Conservation (phyloP, 2,888 invertebrate genomes). For the Andrena bucephala region DNA sequence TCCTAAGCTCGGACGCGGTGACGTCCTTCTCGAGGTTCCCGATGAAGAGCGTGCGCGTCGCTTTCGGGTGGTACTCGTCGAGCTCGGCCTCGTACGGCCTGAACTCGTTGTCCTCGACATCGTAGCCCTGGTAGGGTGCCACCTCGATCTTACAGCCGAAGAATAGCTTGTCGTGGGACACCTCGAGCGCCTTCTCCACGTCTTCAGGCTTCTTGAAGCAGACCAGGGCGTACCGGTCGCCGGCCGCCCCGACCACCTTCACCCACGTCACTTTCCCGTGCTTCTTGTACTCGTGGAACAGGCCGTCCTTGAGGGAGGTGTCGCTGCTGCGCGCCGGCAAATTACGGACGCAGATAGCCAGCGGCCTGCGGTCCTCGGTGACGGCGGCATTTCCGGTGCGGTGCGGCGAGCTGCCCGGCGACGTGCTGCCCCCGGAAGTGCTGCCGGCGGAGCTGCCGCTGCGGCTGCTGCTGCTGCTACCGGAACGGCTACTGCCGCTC, state of each 20-base stretch:
- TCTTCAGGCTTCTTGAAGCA: constrained; percentile 99
- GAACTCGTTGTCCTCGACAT: constrained; percentile 93
- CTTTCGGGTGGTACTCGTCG: constrained; percentile 98
- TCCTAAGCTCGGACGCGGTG: constrained; percentile 94
- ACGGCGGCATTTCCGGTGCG: constrained; percentile 85
- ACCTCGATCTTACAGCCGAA: constrained; percentile 99
- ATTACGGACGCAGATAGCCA: constrained; percentile 96
- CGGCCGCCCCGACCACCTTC: constrained; percentile 95
- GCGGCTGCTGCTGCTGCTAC: constrained; percentile 84
- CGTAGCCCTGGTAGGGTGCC: constrained; percentile 96
- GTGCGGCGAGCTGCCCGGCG: constrained; percentile 87
- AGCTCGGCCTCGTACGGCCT: constrained; percentile 97
- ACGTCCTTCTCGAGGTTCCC: constrained; percentile 98
- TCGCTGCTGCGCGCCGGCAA: constrained; percentile 95
- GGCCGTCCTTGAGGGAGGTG: constrained; percentile 97
- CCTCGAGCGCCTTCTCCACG: constrained; percentile 97
- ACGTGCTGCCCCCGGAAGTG: constrained; percentile 86
- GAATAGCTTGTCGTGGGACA: constrained; percentile 97
- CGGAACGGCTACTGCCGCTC: constrained; percentile 86
- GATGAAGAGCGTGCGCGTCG: constrained; percentile 97
- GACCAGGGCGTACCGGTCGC: constrained; percentile 96
- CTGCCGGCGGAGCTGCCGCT: constrained; percentile 86
- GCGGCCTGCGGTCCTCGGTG: constrained; percentile 91
- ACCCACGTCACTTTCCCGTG: constrained; percentile 99
- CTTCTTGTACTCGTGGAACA: constrained; percentile 99